Base-by-base conservation (phyloP, 2,797 vertebrate genomes). In the Sebastes matsubarae region DNA sequence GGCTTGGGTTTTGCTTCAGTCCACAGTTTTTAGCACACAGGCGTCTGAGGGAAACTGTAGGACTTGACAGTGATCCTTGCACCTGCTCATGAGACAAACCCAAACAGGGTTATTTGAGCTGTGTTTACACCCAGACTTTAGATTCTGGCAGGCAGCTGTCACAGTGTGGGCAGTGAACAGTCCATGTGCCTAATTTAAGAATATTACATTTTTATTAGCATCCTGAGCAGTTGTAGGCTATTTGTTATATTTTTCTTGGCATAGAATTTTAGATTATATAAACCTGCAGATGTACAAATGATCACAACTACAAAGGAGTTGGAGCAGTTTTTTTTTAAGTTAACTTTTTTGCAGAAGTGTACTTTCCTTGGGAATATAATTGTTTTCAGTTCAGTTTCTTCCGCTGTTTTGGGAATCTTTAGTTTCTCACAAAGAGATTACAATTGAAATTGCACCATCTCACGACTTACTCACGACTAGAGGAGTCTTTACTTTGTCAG, bases 51-150 rank as follows among this genome's bases (percentile, higher is more conserved):
- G 76, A 75, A 87, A 86, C 87, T 77, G 80, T n/a, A 81, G 81
- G 84, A 85, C 87, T 90, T 75, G 69, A 80, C 70, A 82, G 74
- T 86, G 84, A 93, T 93, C 87, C 90, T 52, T 88, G 86, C 93
- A 92, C 86, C 92, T 91, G 91, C 80, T 91, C 74, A n/a, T 60
- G 79, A 82, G 77, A 84, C 85, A 72, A 91, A 91, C 87, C 77
- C 87, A 89, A 86, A 84, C 79, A 89, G 67, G 67, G 65, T 77
- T 85, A 78, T 87, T 82, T 88, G 81, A 85, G 68, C 63, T 66
- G 68, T 87, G 85, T 79, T 88, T 84, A 81, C 75, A 81, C 46
- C 79, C 79, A 79, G 82, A 84, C 77, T 88, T 84, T 72, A 57
- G 60, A 52, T 77, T 78, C 68, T 75, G 67, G 80, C 79, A 78